Evolutionary conservation across 2,888 invertebrate genomes (phyloP), one percentile per base, ranked within the genome.

Genomic region (Pediacus dermestoides): DNA sequence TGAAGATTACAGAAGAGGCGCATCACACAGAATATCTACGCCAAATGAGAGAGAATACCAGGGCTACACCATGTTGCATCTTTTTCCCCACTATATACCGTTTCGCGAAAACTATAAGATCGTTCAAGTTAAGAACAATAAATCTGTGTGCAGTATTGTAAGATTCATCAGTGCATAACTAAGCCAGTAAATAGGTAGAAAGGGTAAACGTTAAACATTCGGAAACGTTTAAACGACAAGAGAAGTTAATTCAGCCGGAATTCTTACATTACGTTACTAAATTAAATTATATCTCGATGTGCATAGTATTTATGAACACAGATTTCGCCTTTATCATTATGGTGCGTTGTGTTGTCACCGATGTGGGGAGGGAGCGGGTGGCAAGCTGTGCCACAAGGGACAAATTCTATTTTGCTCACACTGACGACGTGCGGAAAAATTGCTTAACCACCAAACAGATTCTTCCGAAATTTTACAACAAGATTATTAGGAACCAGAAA

Each of bases 161-260:
- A 57, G 60, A 60, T 50, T 59, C 66, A 66, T 63, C 64, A 57
- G 64, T 63, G 67, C 66, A 66, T 66, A 58, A 65, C 63, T 67
- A 67, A 67, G 64, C 64, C 61, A 58, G 63, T 64, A 66, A n/a
- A 59, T 56, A 56, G 59, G 63, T 64, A 60, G 63, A 58, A 63
- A 63, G 63, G 62, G 62, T 65, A 63, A 66, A 64, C 63, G 62
- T 64, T 60, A 62, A 28, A 61, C 60, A 63, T 63, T 65, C 63
- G 64, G 61, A 63, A 65, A 65, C 61, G 58, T 64, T 63, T 61
- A 60, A 60, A 61, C 64, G 65, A 66, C 64, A 66, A 65, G 64
- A 58, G 63, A 58, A 63, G 63, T 61, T 65, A 66, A 66, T 66
- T 66, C 68, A 64, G 61, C 67, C 63, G 68, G 64, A 66, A 68